A percentile compares a stretch with the other conserved stretches of the same genome.
phyloP scores from a whole-genome alignment of 2,888 invertebrate genomes.

The Tricholauxania praeusta region DNA sequence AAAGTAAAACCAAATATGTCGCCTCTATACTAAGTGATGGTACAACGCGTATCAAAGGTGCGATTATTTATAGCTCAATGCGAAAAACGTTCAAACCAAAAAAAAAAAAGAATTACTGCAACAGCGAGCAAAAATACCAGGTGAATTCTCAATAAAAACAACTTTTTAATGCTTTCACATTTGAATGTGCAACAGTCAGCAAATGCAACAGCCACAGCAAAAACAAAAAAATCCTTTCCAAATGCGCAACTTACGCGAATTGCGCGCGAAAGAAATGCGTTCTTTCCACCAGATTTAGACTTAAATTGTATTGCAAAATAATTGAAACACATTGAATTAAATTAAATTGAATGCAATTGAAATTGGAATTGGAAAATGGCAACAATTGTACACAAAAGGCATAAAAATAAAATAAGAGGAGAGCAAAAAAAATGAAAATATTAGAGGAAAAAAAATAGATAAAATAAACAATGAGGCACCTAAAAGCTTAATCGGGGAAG shows the following conservation, averaged over 20 bases:
- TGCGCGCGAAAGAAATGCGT: conserved; percentile 9
- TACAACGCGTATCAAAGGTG: conserved; percentile 21
- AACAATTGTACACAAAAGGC: conserved; percentile 34
- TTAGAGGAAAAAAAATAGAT: conserved; percentile 34
- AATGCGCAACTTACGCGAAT: neutral
- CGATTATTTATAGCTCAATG: conserved; percentile 33
- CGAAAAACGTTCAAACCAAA: neutral
- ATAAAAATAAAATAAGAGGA: neutral
- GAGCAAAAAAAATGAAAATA: conserved; percentile 18
- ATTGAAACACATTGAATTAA: conserved; percentile 45
- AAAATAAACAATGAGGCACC: conserved; percentile 30
- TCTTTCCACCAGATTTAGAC: conserved; percentile 45
- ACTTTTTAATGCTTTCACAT: conserved; percentile 34
- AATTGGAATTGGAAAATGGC: conserved; percentile 48
- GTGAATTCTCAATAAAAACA: conserved; percentile 29
- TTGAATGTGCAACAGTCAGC: conserved; percentile 18
- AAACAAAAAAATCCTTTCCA: conserved; percentile 8
- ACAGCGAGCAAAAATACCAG: conserved; percentile 17
- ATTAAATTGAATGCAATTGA: conserved; percentile 41
- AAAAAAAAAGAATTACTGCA: neutral
- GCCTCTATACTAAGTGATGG: too few species aligned
- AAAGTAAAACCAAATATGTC: too few species aligned
- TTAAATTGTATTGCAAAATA: conserved; percentile 53
- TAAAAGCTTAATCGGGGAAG: too few species aligned
- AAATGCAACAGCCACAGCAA: neutral